Evolutionary conservation across 2,113 vertebrate species (phyloP).

Genomic region (Rattus norvegicus): GRCr8 NC_086028.1:33556001-33556500

Average conservation of each 20-base stretch:
- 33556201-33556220: no score
- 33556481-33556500: background rate
- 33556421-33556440: background rate
- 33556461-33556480: background rate
- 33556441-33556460: background rate
- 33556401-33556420: background rate
- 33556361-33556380: background rate
- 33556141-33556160: no score
- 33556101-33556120: no score
- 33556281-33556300: background rate
- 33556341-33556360: background rate
- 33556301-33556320: background rate
- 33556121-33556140: no score
- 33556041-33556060: background rate
- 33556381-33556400: background rate
- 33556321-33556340: background rate
- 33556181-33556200: no score
- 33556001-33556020: no score
- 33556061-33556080: background rate
- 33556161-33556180: no score
- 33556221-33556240: no score
- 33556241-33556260: no score
- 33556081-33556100: background rate
- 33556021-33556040: background rate
- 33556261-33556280: no score